Base-by-base conservation (phyloP, 2,113 vertebrate species). In the Microcebus jonahi region DNA sequence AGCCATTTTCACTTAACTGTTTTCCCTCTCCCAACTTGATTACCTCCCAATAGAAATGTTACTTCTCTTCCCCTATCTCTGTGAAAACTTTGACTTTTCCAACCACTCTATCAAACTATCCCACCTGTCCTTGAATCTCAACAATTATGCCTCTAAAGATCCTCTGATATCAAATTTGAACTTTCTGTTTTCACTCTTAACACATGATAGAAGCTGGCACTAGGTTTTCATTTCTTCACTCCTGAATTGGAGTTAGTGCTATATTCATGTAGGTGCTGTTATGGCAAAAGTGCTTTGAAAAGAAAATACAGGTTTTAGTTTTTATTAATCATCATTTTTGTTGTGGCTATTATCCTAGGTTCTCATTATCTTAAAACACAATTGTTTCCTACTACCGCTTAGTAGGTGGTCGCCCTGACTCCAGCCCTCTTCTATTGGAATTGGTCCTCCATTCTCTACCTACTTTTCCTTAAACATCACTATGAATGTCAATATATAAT, bases 401-500 rank as follows among this genome's bases (percentile, higher is more conserved):
- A 25, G 36, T 18, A 13, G 21, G 8, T 76, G n/a, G 27, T 27
- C 53, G 79, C 14, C 25, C 45, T 85, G 45, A 36, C 10, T 48
- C 17, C 0, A 92, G 12, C 8, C 27, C 53, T 84, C 73, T 21
- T 55, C 53, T 11, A 15, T 59, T 23, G 81, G 71, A 86, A 91
- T 0, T 14, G 3, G 13, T 29, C 48, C 34, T 59, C 25, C 23
- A 21, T 59, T 57, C 88, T 79, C 61, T 34, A 92, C 14, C 34
- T 68, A 79, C 79, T 95, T 93, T 79, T 65, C 42, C n/a, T 50
- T 53, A 85, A 76, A 81, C 23, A 11, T 70, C 79, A 34, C 36
- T 94, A 79, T 90, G 42, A 95, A 87, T 18, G 4, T 81, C 34
- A 90, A 48, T 84, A 67, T 15, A 57, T 48, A 96, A 71, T n/a